Evolutionary conservation across 2,113 vertebrate species (phyloP).

Genomic region (Osmerus mordax): DNA sequence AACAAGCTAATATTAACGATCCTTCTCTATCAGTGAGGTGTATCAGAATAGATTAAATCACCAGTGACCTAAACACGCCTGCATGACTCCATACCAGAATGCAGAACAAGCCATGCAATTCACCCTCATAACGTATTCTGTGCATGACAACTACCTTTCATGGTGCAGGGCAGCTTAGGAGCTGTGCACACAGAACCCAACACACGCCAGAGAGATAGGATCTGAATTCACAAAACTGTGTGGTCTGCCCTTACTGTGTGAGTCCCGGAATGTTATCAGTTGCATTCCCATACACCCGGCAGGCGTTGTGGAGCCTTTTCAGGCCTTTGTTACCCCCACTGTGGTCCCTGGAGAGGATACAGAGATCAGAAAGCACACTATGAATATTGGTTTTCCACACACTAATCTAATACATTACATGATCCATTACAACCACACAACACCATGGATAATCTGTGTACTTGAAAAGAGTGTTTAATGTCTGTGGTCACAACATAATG

Average conservation of each 20-base stretch:
- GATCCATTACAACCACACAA: background rate
- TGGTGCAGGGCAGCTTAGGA: too few species aligned
- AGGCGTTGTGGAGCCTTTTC: conserved; percentile 76
- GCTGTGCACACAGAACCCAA: background rate
- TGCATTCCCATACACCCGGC: conserved; percentile 86
- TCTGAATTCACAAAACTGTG: background rate
- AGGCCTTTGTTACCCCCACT: conserved; percentile 87
- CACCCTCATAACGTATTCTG: too few species aligned
- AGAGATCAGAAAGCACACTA: conserved; percentile 15
- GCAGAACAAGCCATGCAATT: too few species aligned
- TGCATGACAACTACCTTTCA: too few species aligned
- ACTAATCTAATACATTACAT: too few species aligned
- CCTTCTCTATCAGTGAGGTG: too few species aligned
- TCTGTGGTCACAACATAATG: background rate
- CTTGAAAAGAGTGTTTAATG: too few species aligned
- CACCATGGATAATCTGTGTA: background rate
- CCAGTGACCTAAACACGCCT: too few species aligned
- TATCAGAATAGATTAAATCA: too few species aligned
- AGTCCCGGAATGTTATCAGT: conserved; percentile 88
- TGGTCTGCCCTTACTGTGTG: conserved; percentile 81
- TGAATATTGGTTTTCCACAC: background rate
- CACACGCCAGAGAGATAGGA: background rate
- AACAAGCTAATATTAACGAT: too few species aligned
- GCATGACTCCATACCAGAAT: too few species aligned
- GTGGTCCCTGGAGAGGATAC: conserved; percentile 82